Evolutionary conservation across 2,113 vertebrate species (phyloP), one percentile per base, ranked within the genome.

Genomic region (Passer montanus): DNA sequence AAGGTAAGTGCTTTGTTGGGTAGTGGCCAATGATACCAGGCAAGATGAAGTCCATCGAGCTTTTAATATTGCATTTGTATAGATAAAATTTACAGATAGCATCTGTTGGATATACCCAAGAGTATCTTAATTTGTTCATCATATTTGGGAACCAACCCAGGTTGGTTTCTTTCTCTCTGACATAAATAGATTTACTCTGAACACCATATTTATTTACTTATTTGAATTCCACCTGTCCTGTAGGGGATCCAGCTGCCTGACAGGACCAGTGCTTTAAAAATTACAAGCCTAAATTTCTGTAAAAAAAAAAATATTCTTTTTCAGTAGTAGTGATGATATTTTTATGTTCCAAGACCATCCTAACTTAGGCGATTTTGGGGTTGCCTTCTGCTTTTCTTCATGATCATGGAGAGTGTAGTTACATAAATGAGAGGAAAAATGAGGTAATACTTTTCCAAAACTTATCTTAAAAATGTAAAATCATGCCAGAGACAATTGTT

Each of bases 1-100:
- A 67, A 11, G 81, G 31, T 84, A 89, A 93, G 92, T 95, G 92
- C 86, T 94, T 93, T 89, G 11, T 83, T 95, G 94, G 79, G 67
- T 41, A 78, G 37, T 39, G 13, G 87, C 94, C 96, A 94, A 49
- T 14, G 37, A 92, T 79, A 89, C 31, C 52, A 91, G 75, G n/a
- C 73, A 91, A 78, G 84, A 94, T 82, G 72, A 89, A 60, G 37
- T 56, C 58, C 46, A 76, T 12, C 58, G 87, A 84, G 62, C 13
- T 94, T 95, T 84, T 72, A 58, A 60, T 76, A 56, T 20, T 91
- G 60, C n/a, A 58, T 62, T 53, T 62, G 16, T 53, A 83, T 7
- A 33, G 79, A 35, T 60, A 75, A 90, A 91, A 79, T 39, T 68
- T 68, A 92, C 56, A 79, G 93, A 90, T 89, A 95, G 91, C 30